A percentile compares a stretch with the other conserved stretches of the same genome.
Conservation (phyloP, 30 jellyfish, hydroid and myxozoan genomes). For the Aurelia sp. region DNA sequence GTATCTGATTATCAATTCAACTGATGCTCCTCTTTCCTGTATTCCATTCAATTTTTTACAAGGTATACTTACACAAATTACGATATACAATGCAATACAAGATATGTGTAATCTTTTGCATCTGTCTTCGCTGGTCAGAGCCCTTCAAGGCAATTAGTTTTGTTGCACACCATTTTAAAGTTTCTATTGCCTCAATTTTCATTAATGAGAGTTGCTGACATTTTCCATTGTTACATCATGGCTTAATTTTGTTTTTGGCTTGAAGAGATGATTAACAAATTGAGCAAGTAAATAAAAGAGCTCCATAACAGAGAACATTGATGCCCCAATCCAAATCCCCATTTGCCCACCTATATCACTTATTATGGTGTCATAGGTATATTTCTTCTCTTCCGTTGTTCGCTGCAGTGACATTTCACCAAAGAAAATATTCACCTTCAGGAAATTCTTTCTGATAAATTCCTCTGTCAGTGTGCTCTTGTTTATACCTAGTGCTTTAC, state of each 20-base stretch:
- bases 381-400: conserved; percentile 12
- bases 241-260: background rate
- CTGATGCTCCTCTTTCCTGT: no score
- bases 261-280: background rate
- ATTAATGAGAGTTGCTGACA: no score
- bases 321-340: conserved; percentile 68
- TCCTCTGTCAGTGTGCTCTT: conserved; percentile 23
- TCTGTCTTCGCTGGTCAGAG: no score
- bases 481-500: conserved; percentile 18
- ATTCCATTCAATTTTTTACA: no score
- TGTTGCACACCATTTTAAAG: no score
- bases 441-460: conserved; percentile 32
- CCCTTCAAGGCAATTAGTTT: no score
- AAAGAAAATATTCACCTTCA: conserved; percentile 31
- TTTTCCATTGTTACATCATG: no score
- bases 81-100: no score
- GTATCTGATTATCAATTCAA: no score
- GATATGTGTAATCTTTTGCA: no score
- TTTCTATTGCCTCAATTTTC: no score
- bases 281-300: conserved; percentile 4
- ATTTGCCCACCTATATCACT: conserved; percentile 73
- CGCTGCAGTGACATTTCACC: conserved; percentile 34
- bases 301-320: conserved; percentile 35
- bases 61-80: no score
- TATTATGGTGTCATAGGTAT: conserved; percentile 4